Base-by-base conservation (phyloP, 1,140 invertebrate species). In the Cherax destructor region DNA sequence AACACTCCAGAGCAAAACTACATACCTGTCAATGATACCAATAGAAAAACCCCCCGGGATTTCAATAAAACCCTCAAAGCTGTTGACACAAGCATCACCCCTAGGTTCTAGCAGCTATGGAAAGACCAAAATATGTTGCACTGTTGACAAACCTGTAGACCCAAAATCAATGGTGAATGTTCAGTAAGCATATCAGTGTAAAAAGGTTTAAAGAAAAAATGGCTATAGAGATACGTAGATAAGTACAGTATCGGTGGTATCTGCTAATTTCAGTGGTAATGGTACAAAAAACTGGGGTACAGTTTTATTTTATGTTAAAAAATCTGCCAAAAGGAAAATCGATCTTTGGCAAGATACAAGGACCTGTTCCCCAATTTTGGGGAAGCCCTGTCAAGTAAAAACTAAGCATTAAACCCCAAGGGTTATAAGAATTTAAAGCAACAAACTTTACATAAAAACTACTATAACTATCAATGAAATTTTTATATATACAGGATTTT, bases 61-160 rank as follows among this genome's bases (percentile, higher is more conserved):
- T 52, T 93, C 93, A 30, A 92, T 86, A 41, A 93, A 80, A 4
- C 91, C 93, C 86, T 91, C n/a, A 93, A 83, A 24, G 91, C 84
- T 72, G 91, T 92, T 61, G 93, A 92, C 41, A 92, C n/a, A 92
- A n/a, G 91, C 85, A 86, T 87, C 87, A 76, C 92, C 61, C 86
- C 88, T 56, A 93, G 41, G 83, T 92, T 80, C 96, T 96, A 52
- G 97, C 96, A 93, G 97, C 97, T 95, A 97, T 97, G 0, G 97
- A 97, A 6, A 98, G 94, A 1, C 97, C 97, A 93, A 98, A 98
- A 94, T 98, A 98, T 9, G 97, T 94, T 41, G 94, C 89, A 81
- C 94, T 93, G 24, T 94, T 94, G 88, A 94, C 94, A 94, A 95
- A 96, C 96, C 97, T 97, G 93, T 50, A 65, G n/a, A n/a, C 47